Base-by-base conservation (phyloP, 2,113 vertebrate genomes). In the Vireo altiloquus region DNA sequence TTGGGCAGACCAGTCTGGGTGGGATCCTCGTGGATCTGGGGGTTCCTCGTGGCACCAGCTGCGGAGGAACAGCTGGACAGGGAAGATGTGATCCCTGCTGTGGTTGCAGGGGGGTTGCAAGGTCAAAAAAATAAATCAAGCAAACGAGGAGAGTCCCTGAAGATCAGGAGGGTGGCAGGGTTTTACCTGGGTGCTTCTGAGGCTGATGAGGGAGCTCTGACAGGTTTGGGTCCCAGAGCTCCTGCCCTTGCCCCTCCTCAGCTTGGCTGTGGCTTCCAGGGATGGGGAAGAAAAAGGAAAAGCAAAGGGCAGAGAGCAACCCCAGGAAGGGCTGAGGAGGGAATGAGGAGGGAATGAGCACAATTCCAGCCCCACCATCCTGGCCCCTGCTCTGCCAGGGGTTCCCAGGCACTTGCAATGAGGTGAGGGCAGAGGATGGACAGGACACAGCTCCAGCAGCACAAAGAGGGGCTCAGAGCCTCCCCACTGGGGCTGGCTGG, bases 261-360 rank as follows among this genome's bases (percentile, higher is more conserved):
- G n/a, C 66, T 74, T 57, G 47, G 50, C 61, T 28, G 13, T 49
- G 33, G 10, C 27, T 57, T 12, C 52, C 42, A 47, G 13, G 22
- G 52, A 17, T 68, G 42, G n/a, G 42, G 54, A 66, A 42, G 12
- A 39, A 14, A 63, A 2, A 37, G 3, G 37, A 42, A 56, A 68
- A 71, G 53, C 11, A 27, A 53, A 59, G 13, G 4, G 15, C 5
- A 61, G 30, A 61, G n/a, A n/a, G 37, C 20, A 84, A 63, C 44
- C 21, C 7, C 15, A 5, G 52, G 46, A 49, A 52, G 42, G 63
- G 30, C n/a, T 17, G 39, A 39, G 31, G 25, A 82, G 31, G 53
- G n/a, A 59, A 77, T 0, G 11, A 63, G 24, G 0, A 1, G 5
- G 47, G 31, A 68, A 72, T 0, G 10, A 74, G 25, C 1, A 1